These are phyloP conservation scores for Euspilapteryx auroguttella DNA, from an alignment of 2,888 invertebrate species.

Conservation along the genomic window DNA sequence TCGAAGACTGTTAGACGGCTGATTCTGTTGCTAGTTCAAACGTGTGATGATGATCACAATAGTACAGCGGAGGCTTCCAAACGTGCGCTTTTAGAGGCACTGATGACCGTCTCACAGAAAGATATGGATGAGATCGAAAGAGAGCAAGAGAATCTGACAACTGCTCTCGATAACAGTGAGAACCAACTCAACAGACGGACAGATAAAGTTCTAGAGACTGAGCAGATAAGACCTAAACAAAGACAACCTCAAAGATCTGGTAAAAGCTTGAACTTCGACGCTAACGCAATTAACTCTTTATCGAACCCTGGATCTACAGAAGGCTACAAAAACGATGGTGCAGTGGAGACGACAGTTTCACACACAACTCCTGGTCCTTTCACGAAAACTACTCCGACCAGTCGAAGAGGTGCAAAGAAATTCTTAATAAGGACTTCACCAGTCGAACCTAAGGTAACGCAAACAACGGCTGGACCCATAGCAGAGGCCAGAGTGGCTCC, in stretches of 20 bases:
- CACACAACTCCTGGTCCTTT: constrained; percentile 18
- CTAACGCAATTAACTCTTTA: constrained; percentile 36
- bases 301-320: constrained; percentile 26
- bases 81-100: constrained; percentile 67
- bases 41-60: constrained; percentile 73
- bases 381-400: constrained; percentile 20
- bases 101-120: constrained; percentile 66
- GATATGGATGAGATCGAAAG: constrained; percentile 51
- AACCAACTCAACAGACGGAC: constrained; percentile 24
- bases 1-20: constrained; percentile 75
- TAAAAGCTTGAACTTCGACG: constrained; percentile 31
- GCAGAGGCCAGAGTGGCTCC: constrained; percentile 39
- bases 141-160: constrained; percentile 26
- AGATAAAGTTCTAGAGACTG: constrained; percentile 16
- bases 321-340: too few species aligned
- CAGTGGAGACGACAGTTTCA: constrained; percentile 21
- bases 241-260: constrained; percentile 23
- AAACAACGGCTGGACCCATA: constrained; percentile 27
- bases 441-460: constrained; percentile 14
- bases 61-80: constrained; percentile 72
- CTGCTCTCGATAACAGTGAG: constrained; percentile 18
- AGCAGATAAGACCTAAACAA: constrained; percentile 16
- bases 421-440: constrained; percentile 26
- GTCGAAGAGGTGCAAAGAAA: constrained; percentile 35
- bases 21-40: constrained; percentile 75